Conservation (phyloP, 1,140 invertebrate genomes). For the Sarcophaga bullata region DNA sequence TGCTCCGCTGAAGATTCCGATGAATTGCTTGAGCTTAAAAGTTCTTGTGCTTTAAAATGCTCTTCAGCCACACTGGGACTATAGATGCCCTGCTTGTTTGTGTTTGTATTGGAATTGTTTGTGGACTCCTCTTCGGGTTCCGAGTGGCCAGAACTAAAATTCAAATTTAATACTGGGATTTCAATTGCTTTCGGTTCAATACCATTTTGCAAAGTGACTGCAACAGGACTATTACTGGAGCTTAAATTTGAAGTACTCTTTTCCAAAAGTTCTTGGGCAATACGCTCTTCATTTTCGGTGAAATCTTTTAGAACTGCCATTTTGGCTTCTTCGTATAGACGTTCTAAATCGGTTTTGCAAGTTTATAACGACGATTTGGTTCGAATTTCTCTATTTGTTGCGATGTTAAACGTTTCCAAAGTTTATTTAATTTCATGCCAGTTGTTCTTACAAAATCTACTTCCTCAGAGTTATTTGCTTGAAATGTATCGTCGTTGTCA, state of each 20-base stretch:
- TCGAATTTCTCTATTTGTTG: constrained; percentile 46
- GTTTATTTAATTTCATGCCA: constrained; percentile 50
- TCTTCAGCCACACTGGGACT: constrained; percentile 43
- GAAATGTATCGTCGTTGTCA: background rate
- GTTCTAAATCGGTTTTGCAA: constrained; percentile 50
- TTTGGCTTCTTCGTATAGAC: constrained; percentile 50
- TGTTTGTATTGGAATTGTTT: background rate
- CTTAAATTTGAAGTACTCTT: constrained; percentile 33
- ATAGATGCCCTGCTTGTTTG: constrained; percentile 8
- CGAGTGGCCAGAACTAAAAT: constrained; percentile 44
- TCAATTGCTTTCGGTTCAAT: background rate
- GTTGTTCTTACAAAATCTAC: constrained; percentile 44
- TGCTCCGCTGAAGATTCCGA: background rate
- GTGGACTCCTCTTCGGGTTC: constrained; percentile 35
- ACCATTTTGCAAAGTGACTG: background rate
- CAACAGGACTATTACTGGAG: background rate
- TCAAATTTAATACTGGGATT: constrained; percentile 45
- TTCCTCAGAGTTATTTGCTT: constrained; percentile 2
- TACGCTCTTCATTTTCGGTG: constrained; percentile 25
- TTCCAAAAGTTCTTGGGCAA: constrained; percentile 41
- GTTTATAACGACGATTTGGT: constrained; percentile 44
- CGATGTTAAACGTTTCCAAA: constrained; percentile 50
- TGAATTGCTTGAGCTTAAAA: background rate
- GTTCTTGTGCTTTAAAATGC: constrained; percentile 33
- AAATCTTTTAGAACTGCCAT: constrained; percentile 46